Evolutionary conservation across 1,140 invertebrate genomes (phyloP).

Genomic region (Belonocnema kinseyi): DNA sequence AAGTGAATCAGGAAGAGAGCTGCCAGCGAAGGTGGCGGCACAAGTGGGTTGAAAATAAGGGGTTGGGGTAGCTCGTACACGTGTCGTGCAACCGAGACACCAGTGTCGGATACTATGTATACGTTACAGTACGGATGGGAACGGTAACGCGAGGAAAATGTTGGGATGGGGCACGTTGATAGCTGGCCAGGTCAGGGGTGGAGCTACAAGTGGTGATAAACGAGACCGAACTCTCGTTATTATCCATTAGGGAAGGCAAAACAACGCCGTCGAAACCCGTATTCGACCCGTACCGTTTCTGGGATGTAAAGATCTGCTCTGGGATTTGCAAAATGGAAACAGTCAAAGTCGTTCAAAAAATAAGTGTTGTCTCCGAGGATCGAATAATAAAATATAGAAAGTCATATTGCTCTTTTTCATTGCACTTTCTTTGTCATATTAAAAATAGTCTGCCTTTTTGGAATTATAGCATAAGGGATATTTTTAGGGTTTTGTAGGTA

Average conservation of each 20-base stretch:
- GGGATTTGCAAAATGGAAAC: conserved; percentile 19
- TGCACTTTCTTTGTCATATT: not conserved
- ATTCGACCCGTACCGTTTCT: conserved; percentile 44
- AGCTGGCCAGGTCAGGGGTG: conserved; percentile 61
- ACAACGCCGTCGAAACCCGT: conserved; percentile 47
- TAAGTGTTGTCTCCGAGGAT: not conserved
- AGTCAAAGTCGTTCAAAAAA: conserved; percentile 20
- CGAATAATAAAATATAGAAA: conserved; percentile 12
- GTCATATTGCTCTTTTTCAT: not conserved
- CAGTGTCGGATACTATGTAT: no score
- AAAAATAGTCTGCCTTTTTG: not conserved
- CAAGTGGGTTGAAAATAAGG: conserved; percentile 58
- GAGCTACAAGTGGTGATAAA: conserved; percentile 76
- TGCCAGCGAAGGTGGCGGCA: conserved; percentile 30
- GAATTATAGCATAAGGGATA: not conserved
- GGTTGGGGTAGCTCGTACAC: conserved; percentile 39
- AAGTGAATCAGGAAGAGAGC: conserved; percentile 16
- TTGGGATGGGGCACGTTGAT: conserved; percentile 43
- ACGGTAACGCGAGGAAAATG: conserved; percentile 32
- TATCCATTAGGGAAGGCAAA: conserved; percentile 64
- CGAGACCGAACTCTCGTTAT: conserved; percentile 71
- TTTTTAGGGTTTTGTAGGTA: not conserved
- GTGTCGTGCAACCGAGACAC: conserved; percentile 37
- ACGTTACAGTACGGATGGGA: not conserved
- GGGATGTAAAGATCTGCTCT: conserved; percentile 31